A percentile compares a stretch with the other conserved stretches of the same genome.
These are phyloP conservation scores for Odontamblyopus lacepedii DNA, from an alignment of 2,797 vertebrate genomes.

Conservation along the genomic window DNA sequence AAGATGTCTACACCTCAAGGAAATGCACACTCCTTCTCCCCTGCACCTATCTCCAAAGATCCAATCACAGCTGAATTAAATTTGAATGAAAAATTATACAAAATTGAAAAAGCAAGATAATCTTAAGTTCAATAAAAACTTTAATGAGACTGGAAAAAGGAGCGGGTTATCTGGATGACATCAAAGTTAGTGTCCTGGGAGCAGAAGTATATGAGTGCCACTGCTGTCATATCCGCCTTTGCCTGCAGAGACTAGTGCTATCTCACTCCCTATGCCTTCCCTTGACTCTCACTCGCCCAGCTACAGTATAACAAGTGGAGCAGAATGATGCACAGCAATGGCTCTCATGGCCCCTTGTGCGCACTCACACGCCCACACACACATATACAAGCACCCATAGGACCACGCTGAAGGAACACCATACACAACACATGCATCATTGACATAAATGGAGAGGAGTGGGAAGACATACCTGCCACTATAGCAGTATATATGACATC, in stretches of 20 bases:
- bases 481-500: slow-evolving; percentile 9
- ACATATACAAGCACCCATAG: slow-evolving; percentile 16
- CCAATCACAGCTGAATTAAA: slow-evolving; percentile 57
- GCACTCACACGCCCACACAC: slow-evolving; percentile 24
- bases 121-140: slow-evolving; percentile 65
- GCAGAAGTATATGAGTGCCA: slow-evolving; percentile 33
- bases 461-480: slow-evolving; percentile 9
- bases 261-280: slow-evolving; percentile 17
- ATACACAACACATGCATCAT: slow-evolving; percentile 22
- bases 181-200: slow-evolving; percentile 45
- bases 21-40: slow-evolving; percentile 49
- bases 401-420: slow-evolving; percentile 9
- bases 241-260: slow-evolving; percentile 35
- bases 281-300: slow-evolving; percentile 39
- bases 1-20: slow-evolving; percentile 57
- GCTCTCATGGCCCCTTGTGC: slow-evolving; percentile 45
- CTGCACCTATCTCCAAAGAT: slow-evolving; percentile 53
- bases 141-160: slow-evolving; percentile 60
- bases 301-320: slow-evolving; percentile 76
- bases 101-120: slow-evolving; percentile 63
- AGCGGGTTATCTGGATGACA: slow-evolving; percentile 56
- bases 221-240: slow-evolving; percentile 49
- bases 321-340: slow-evolving; percentile 80
- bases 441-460: slow-evolving; percentile 12
- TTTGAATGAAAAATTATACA: slow-evolving; percentile 55